Base-by-base conservation (phyloP, 2,797 vertebrate species). In the Oceanodroma leucorhoa region DNA sequence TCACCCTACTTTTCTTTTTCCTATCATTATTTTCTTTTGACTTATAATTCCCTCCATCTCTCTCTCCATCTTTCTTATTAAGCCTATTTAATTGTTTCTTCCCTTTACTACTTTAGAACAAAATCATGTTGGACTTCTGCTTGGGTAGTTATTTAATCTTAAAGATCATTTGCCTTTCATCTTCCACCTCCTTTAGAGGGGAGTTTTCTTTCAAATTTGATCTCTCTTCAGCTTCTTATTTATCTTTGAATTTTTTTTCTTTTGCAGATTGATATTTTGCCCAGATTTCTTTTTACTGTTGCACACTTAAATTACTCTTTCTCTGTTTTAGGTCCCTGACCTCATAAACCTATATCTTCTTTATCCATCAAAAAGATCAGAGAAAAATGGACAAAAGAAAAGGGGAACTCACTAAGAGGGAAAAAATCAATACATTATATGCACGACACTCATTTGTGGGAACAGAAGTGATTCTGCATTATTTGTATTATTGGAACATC, bases 141-240 rank as follows among this genome's bases (percentile, higher is more conserved):
- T 79, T 79, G 70, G 17, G 46, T 34, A 84, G 38, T 51, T 77
- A 8, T 78, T 69, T 87, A 55, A 85, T 84, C 64, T 88, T 62
- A 87, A 89, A 87, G 53, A 79, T 67, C 41, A 53, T 50, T 73
- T 90, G 24, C 20, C 43, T 95, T 95, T 93, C 70, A 83, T 91
- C 83, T 90, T 72, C 71, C 14, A 16, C 62, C 21, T 83, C n/a
- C 83, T 91, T 86, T 70, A 86, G 38, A 71, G 21, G 5, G 5
- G 18, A 91, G 9, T 55, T 77, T 91, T 60, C 62, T 88, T 87
- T 94, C 57, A 82, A 67, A 84, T 48, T 23, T 34, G 9, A 3
- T 66, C 45, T 83, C 70, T 89, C 32, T 94, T 94, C 80, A 69
- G 26, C 23, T 76, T 83, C 58, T 90, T 90, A 81, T 94, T 95